phyloP scores from a whole-genome alignment of 2,888 invertebrate genomes.

The Eristalis arbustorum region DNA sequence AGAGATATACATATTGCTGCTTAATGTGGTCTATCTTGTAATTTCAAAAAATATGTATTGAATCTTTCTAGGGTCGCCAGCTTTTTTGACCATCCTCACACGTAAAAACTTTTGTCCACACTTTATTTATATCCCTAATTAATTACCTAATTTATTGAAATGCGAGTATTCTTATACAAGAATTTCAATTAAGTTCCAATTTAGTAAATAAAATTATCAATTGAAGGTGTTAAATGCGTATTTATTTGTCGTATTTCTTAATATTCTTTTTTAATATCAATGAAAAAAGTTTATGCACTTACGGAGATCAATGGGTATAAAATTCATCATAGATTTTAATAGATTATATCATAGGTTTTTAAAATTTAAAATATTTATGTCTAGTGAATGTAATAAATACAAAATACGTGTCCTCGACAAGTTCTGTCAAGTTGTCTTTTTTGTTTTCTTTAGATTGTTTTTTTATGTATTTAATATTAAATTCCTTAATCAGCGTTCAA shows the following conservation, averaged over 20 bases:
- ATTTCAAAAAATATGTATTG: too few relatives aligned
- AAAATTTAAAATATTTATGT: constrained; percentile 33
- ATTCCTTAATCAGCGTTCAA: neutral
- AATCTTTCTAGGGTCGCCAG: too few relatives aligned
- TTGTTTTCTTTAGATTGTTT: constrained; percentile 32
- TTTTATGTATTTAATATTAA: constrained; percentile 7
- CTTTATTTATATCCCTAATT: too few relatives aligned
- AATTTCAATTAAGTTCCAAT: neutral
- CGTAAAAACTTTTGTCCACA: too few relatives aligned
- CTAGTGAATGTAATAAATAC: constrained; percentile 44
- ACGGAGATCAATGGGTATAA: constrained; percentile 58
- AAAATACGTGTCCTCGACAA: constrained; percentile 58
- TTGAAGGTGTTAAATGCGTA: neutral
- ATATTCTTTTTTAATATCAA: constrained; percentile 23
- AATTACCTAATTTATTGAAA: too few relatives aligned
- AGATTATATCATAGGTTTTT: constrained; percentile 44
- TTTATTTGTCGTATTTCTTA: constrained; percentile 17
- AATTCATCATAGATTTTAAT: constrained; percentile 40
- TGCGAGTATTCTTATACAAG: neutral
- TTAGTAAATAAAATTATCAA: neutral
- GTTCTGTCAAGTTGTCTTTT: constrained; percentile 23
- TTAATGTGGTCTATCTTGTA: too few relatives aligned
- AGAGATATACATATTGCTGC: too few relatives aligned
- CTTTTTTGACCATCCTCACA: too few relatives aligned
- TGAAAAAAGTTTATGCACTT: constrained; percentile 55